A percentile compares a stretch with the other conserved stretches of the same genome.
These are phyloP conservation scores for Leucoraja erinaceus DNA, from an alignment of 2,113 vertebrate species.

Conservation along the genomic window DNA sequence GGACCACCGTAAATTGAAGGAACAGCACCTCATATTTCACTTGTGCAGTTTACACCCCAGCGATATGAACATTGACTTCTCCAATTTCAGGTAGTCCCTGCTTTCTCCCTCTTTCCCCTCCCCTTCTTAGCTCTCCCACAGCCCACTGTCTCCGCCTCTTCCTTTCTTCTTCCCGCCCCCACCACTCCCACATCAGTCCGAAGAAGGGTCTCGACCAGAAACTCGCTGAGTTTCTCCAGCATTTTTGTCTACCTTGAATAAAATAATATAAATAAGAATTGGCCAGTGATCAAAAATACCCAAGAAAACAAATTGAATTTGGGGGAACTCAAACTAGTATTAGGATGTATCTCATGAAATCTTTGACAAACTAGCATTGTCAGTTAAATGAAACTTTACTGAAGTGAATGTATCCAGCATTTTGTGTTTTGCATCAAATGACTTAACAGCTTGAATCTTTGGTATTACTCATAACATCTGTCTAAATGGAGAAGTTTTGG, in stretches of 20 bases:
- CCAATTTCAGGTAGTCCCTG: too few relatives aligned
- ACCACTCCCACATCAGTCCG: too few relatives aligned
- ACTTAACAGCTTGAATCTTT: neutral
- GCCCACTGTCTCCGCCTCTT: too few relatives aligned
- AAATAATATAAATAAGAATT: neutral
- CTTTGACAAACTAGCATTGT: neutral
- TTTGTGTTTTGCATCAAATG: neutral
- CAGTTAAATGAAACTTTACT: neutral
- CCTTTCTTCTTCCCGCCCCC: too few relatives aligned
- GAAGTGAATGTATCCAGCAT: neutral
- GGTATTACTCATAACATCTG: neutral
- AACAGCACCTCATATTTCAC: too few relatives aligned
- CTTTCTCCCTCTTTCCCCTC: too few relatives aligned
- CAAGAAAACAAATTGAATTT: neutral
- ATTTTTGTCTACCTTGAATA: neutral
- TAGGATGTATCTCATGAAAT: neutral
- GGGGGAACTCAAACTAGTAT: neutral
- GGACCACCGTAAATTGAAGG: too few relatives aligned
- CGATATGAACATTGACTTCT: too few relatives aligned
- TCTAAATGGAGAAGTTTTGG: neutral
- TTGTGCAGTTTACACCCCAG: too few relatives aligned
- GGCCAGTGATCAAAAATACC: neutral
- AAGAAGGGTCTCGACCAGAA: too few relatives aligned
- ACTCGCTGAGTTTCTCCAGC: too few relatives aligned
- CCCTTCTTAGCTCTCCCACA: too few relatives aligned